Conservation (phyloP, 2,113 vertebrate genomes). For the Python bivittatus region DNA sequence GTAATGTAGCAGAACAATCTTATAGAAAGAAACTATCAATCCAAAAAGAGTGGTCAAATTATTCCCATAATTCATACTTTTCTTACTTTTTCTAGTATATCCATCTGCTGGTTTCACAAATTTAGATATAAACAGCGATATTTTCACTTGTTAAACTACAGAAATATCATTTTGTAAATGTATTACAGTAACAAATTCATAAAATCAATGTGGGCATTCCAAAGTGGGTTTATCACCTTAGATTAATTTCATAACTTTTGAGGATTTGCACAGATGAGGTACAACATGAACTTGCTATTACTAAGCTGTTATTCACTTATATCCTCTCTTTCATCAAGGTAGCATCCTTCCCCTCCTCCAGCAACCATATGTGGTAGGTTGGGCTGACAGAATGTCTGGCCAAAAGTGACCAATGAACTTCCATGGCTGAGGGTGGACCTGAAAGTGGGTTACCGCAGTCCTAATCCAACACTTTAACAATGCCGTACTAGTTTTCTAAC, state of each 20-base stretch:
- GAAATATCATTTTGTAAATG: neutral
- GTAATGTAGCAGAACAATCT: slow-evolving; percentile 17
- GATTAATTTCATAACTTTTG: slow-evolving; percentile 23
- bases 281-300: neutral
- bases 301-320: neutral
- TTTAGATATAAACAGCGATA: slow-evolving; percentile 28
- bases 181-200: neutral
- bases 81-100: slow-evolving; percentile 39
- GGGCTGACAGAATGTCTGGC: no score
- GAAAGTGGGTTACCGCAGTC: no score
- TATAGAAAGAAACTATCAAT: neutral
- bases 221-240: neutral
- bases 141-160: slow-evolving; percentile 36
- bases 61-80: slow-evolving; percentile 32
- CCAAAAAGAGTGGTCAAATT: slow-evolving; percentile 27
- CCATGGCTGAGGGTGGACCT: no score
- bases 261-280: neutral
- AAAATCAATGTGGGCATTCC: neutral
- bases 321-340: no score
- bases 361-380: no score
- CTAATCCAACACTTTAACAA: no score
- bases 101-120: slow-evolving; percentile 18
- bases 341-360: no score
- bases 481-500: no score
- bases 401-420: no score